Evolutionary conservation across 2,888 invertebrate species (phyloP), one percentile per base, ranked within the genome.

Genomic region (Yponomeuta malinellus): DNA sequence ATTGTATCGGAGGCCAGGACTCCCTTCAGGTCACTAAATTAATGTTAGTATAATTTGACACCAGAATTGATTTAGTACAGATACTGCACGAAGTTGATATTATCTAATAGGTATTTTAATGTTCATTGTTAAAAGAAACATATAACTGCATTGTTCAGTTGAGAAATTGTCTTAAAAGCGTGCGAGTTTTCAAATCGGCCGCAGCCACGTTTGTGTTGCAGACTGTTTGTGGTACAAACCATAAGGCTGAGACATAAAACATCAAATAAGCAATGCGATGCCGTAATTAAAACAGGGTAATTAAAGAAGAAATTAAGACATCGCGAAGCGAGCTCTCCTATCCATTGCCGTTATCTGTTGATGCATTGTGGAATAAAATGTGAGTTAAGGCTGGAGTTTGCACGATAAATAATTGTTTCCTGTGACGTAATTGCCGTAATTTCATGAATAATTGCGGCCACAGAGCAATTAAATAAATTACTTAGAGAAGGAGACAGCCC

Each of bases 381-480:
- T 90, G 89, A 91, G 85, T 91, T 91, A 91, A 85, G 85, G 84
- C 85, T 86, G 82, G 89, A 92, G 89, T 91, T 92, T 90, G 88
- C 81, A 90, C 87, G 89, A 91, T 92, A 92, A 92, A 92, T 92
- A 91, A 91, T 90, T 91, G 91, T 91, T 91, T 90, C 90, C 83
- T 81, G 75, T 85, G 88, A 84, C 90, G 84, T 91, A 92, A 92
- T 92, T 90, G 90, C 92, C 89, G 92, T 90, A 92, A 92, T 92
- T 92, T 91, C 90, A 92, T 92, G 92, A 92, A 91, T 92, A 92
- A 92, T 92, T 90, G 89, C 90, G 84, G 86, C 90, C 90, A 87
- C 88, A 90, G 88, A 87, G 91, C 91, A 92, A 92, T 92, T 92
- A 92, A 90, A 92, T 92, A 91, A 92, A 92, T 92, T 43, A 43